These are phyloP conservation scores for Oryzias dopingdopingensis DNA, from an alignment of 2,797 vertebrate genomes.

Conservation along the genomic window DNA sequence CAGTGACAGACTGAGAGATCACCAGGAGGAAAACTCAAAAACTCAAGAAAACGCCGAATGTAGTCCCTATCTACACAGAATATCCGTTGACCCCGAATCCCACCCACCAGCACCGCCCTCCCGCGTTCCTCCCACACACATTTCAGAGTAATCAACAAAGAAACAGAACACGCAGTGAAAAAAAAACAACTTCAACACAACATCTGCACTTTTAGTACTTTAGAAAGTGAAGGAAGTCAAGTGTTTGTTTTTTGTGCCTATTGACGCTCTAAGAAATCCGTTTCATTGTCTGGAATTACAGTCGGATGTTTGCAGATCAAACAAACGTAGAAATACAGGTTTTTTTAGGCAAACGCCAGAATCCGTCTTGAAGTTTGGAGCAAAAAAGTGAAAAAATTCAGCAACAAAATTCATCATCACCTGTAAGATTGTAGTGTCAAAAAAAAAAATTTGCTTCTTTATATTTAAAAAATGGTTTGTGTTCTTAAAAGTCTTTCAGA, in stretches of 20 bases:
- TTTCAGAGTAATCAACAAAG: conserved; percentile 65
- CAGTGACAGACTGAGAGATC: conserved; percentile 72
- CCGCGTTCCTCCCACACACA: conserved; percentile 33
- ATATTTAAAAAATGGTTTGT: conserved; percentile 48
- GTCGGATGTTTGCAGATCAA: conserved; percentile 1
- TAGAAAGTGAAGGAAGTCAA: conserved; percentile 20
- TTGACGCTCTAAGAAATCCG: conserved; percentile 4
- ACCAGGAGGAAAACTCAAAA: conserved; percentile 52
- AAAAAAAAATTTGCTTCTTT: conserved; percentile 53
- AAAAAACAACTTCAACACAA: conserved; percentile 68
- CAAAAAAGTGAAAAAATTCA: conserved; percentile 40
- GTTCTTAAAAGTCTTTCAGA: conserved; percentile 38
- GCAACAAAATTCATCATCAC: conserved; percentile 36
- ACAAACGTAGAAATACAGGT: conserved; percentile 9
- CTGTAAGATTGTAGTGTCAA: conserved; percentile 37
- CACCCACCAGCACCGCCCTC: conserved; percentile 6
- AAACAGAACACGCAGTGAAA: conserved; percentile 66
- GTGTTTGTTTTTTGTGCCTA: conserved; percentile 25
- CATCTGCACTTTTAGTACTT: conserved; percentile 55
- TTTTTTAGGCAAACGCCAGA: conserved; percentile 27
- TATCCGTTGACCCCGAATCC: conserved; percentile 42
- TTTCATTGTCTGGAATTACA: neutral
- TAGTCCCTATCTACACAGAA: conserved; percentile 69
- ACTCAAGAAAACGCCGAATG: conserved; percentile 45
- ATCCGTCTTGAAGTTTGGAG: conserved; percentile 2